phyloP scores from a whole-genome alignment of 2,113 vertebrate species.

The Rutilus rutilus region DNA sequence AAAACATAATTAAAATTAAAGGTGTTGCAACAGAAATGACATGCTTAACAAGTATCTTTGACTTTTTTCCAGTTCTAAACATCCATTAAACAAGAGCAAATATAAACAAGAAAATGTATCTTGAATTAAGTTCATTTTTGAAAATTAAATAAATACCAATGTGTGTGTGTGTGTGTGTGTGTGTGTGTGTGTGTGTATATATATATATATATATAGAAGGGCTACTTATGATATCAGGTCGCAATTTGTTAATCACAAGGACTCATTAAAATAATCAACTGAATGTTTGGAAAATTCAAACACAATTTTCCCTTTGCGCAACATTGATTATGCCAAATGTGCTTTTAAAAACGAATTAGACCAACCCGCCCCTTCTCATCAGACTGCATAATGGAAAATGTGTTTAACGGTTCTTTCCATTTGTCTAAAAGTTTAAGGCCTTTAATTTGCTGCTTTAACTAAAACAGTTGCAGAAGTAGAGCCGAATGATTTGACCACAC shows the following conservation, averaged over 20 bases:
- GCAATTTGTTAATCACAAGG: background rate
- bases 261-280: background rate
- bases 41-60: no score
- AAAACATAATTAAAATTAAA: no score
- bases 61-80: no score
- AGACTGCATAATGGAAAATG: constrained; percentile 37
- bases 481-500: constrained; percentile 42
- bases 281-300: background rate
- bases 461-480: constrained; percentile 38
- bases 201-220: background rate
- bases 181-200: no score
- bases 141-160: no score
- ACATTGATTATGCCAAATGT: constrained; percentile 4
- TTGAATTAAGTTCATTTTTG: no score
- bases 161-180: no score
- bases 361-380: constrained; percentile 27
- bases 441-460: constrained; percentile 48
- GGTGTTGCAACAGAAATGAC: no score
- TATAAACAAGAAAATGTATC: no score
- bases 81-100: no score
- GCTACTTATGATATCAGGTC: background rate
- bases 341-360: constrained; percentile 19
- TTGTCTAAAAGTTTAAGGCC: constrained; percentile 20
- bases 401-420: background rate
- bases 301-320: background rate